Base-by-base conservation (phyloP, 2,797 vertebrate genomes). In the Clarias platycephalus region DNA sequence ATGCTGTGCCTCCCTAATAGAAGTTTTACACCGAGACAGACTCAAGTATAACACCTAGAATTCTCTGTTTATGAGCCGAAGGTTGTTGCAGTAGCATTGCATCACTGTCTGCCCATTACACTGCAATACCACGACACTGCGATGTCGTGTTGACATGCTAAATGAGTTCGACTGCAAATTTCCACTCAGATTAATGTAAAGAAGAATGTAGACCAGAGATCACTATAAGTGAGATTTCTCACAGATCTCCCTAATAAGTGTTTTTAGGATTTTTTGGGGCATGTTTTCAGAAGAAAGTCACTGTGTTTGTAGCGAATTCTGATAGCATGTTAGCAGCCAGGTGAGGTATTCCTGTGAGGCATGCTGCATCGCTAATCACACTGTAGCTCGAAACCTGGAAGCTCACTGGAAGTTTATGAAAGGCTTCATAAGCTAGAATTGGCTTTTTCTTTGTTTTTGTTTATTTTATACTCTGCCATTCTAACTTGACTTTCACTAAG, bases 271-370 rank as follows among this genome's bases (percentile, higher is more conserved):
- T 68, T 66, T 31, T 15, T 49, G 53, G 74, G 72, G 64, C 57
- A 31, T 85, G 24, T 58, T 40, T 85, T 58, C 20, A 53, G 63
- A 82, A 82, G 63, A 82, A 82, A 85, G 84, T 16, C 75, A 16
- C 12, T 78, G 63, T 76, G 84, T 82, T 58, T 20, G 49, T 66
- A 63, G 62, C 58, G 53, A 34, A 76, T 81, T 58, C n/a, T 81
- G 64, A 40, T 63, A 75, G 64, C 49, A 76, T 37, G 57, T 37
- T 37, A 40, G 20, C 22, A 16, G 31, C 62, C 75, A 85, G 28
- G 83, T 84, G 40, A 80, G 83, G 40, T 72, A 26, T 80, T 34
- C 31, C 77, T 74, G 70, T n/a, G 10, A 68, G 40, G 57, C 80
- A 77, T 31, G 31, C 64, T 76, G 71, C 44, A 40, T 67, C 67